phyloP scores from a whole-genome alignment of 1,140 invertebrate genomes.

The Gryon sp. region DNA sequence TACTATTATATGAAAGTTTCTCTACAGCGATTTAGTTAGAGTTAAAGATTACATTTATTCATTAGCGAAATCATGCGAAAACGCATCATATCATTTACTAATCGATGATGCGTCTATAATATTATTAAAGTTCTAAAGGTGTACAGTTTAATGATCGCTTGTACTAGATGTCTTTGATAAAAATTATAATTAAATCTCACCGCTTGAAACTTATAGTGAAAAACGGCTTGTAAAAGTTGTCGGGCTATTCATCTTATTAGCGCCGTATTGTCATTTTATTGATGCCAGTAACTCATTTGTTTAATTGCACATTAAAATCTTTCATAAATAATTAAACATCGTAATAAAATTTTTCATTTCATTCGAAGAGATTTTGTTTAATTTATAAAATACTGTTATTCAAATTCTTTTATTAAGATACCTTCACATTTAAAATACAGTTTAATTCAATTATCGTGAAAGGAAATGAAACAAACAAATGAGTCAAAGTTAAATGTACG shows the following conservation, averaged over 20 bases:
- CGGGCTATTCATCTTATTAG: conserved; percentile 16
- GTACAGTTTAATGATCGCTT: neutral
- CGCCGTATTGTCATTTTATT: neutral
- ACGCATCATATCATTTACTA: conserved; percentile 13
- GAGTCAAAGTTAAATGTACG: neutral
- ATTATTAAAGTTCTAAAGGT: conserved; percentile 8
- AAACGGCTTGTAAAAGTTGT: no score
- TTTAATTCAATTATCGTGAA: conserved; percentile 11
- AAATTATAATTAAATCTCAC: conserved; percentile 20
- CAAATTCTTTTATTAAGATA: no score
- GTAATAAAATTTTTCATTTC: no score
- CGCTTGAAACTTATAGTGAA: neutral
- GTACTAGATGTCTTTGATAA: neutral
- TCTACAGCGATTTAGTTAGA: neutral
- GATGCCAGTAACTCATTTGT: conserved; percentile 4
- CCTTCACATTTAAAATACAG: no score
- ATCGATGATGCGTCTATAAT: neutral
- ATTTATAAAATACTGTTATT: no score
- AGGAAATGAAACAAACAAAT: conserved; percentile 1
- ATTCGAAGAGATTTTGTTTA: no score
- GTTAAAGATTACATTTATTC: conserved; percentile 18
- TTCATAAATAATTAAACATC: no score
- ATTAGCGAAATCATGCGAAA: conserved; percentile 9
- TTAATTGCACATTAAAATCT: neutral
- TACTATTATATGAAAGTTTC: conserved; percentile 1